Conservation (phyloP, 2,113 vertebrate species). For the Peromyscus californicus region DNA sequence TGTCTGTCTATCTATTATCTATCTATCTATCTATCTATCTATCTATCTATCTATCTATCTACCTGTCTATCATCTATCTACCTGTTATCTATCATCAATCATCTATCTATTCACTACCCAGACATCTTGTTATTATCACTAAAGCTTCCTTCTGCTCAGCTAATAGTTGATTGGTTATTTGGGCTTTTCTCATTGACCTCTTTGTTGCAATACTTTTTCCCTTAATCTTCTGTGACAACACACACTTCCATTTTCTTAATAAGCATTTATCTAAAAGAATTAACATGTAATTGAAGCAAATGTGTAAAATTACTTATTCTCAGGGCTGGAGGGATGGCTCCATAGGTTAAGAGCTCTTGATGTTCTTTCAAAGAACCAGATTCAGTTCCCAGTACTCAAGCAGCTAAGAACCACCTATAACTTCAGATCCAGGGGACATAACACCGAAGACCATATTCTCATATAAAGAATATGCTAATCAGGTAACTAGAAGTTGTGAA, state of each 20-base stretch:
- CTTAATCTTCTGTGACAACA: conserved; percentile 1
- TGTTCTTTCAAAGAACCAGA: not conserved
- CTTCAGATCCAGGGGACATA: not conserved
- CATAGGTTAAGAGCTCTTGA: not conserved
- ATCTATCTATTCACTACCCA: not conserved
- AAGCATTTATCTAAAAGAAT: not conserved
- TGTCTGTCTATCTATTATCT: not conserved
- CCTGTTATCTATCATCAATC: not conserved
- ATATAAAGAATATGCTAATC: not conserved
- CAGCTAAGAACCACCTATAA: not conserved
- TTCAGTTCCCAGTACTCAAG: not conserved
- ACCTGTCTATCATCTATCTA: not conserved
- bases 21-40: not conserved
- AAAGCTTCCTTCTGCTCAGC: not conserved
- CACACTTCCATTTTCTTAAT: not conserved
- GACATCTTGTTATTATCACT: not conserved
- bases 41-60: not conserved
- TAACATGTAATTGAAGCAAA: not conserved
- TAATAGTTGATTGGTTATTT: not conserved
- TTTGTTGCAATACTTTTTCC: not conserved
- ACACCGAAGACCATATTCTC: not conserved
- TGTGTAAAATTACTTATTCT: not conserved
- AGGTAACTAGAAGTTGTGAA: not conserved
- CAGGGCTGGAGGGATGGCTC: not conserved
- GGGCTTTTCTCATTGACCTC: not conserved